A percentile compares a stretch with the other conserved stretches of the same genome.
Evolutionary conservation across 2,888 invertebrate genomes (phyloP).

Genomic region (Mantis religiosa): DNA sequence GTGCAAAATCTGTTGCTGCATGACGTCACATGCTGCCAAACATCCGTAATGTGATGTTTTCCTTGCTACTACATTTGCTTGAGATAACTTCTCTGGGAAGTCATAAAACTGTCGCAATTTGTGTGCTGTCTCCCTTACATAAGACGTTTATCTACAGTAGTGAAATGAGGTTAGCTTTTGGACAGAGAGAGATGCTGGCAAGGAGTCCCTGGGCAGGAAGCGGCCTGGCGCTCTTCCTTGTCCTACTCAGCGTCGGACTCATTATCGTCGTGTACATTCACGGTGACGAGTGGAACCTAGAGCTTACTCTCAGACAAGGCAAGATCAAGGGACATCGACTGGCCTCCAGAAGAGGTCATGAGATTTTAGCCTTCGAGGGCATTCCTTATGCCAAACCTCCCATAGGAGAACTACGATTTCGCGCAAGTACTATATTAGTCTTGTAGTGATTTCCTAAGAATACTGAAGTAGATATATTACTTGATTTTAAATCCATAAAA

Average conservation of each 20-base stretch:
- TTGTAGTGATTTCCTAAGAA: background rate
- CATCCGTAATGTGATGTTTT: background rate
- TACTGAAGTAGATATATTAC: too few species aligned
- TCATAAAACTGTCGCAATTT: background rate
- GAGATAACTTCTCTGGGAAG: background rate
- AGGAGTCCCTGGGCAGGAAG: background rate
- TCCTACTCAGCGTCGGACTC: background rate
- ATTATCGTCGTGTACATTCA: background rate
- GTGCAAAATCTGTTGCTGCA: too few species aligned
- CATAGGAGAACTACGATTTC: background rate
- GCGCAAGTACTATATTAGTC: background rate
- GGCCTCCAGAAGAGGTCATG: background rate
- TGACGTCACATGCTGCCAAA: background rate
- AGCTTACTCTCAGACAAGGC: background rate
- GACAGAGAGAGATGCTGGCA: background rate
- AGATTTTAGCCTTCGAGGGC: background rate
- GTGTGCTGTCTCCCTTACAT: background rate
- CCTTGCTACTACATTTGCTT: background rate
- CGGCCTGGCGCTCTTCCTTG: background rate
- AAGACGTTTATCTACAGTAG: background rate
- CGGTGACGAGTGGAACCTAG: background rate
- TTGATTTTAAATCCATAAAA: too few species aligned
- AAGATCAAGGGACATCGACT: background rate
- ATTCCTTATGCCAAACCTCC: background rate
- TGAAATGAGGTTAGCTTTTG: background rate